phyloP scores from a whole-genome alignment of 2,888 invertebrate species.

The Halictus quadricinctus region DNA sequence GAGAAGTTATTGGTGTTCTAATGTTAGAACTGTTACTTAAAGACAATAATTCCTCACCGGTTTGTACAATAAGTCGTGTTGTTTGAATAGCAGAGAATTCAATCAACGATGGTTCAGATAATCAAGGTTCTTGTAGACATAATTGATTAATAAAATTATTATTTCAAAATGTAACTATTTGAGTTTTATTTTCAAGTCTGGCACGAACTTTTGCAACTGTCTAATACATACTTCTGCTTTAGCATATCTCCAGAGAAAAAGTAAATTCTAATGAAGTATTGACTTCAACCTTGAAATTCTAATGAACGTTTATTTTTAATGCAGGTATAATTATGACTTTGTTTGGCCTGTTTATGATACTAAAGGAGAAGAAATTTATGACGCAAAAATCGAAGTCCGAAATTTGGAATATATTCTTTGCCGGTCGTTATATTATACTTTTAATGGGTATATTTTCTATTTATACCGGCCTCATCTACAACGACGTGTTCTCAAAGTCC shows the following conservation, averaged over 20 bases:
- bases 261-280: not conserved
- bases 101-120: no score
- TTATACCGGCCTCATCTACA: slow-evolving; percentile 91
- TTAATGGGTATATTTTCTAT: slow-evolving; percentile 91
- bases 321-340: slow-evolving; percentile 88
- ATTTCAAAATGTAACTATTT: no score
- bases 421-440: slow-evolving; percentile 90
- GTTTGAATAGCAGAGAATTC: no score
- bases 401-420: slow-evolving; percentile 90
- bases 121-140: no score
- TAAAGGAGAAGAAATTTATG: slow-evolving; percentile 90
- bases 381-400: slow-evolving; percentile 88
- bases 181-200: no score
- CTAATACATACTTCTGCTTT: not conserved
- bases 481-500: slow-evolving; percentile 91
- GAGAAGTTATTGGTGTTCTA: no score
- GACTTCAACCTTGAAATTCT: no score
- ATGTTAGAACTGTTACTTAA: no score
- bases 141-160: no score
- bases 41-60: no score
- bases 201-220: not conserved
- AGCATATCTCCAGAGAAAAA: no score
- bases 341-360: slow-evolving; percentile 92
- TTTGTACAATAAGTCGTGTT: no score
- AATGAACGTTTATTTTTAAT: slow-evolving; percentile 55